Conservation (phyloP, 2,113 vertebrate genomes). For the Pelecanus crispus region DNA sequence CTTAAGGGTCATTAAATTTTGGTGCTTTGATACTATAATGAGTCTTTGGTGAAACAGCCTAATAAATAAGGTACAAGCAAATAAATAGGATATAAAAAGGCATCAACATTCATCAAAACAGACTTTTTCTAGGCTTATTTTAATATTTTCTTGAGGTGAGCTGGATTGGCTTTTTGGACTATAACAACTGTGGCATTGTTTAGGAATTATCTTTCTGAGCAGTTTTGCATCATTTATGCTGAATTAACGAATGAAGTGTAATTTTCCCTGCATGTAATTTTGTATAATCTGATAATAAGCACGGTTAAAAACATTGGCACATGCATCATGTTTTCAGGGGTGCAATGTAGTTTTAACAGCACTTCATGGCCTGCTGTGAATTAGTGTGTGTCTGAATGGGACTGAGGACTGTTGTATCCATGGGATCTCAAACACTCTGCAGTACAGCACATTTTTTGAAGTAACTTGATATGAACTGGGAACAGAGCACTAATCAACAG, state of each 20-base stretch:
- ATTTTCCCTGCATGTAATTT: conserved; percentile 53
- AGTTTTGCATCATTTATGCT: conserved; percentile 9
- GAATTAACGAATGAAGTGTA: conserved; percentile 31
- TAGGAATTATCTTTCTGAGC: neutral
- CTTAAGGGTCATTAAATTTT: neutral
- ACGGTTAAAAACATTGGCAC: neutral
- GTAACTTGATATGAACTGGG: neutral
- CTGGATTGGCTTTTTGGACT: neutral
- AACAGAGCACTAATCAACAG: neutral
- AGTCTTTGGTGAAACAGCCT: neutral
- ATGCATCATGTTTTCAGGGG: neutral
- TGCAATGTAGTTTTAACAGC: neutral
- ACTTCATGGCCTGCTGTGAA: neutral
- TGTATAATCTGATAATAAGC: conserved; percentile 55
- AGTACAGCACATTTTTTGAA: neutral
- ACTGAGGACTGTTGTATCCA: conserved; percentile 6
- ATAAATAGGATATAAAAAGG: neutral
- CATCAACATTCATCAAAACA: neutral
- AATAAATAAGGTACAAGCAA: neutral
- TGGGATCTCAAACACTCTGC: neutral
- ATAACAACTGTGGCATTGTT: neutral
- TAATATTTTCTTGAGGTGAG: neutral
- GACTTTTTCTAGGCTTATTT: neutral
- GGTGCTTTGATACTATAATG: neutral
- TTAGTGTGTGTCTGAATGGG: conserved; percentile 1